These are phyloP conservation scores for Eulacestoma nigropectus DNA, from an alignment of 2,113 vertebrate genomes.

Conservation along the genomic window DNA sequence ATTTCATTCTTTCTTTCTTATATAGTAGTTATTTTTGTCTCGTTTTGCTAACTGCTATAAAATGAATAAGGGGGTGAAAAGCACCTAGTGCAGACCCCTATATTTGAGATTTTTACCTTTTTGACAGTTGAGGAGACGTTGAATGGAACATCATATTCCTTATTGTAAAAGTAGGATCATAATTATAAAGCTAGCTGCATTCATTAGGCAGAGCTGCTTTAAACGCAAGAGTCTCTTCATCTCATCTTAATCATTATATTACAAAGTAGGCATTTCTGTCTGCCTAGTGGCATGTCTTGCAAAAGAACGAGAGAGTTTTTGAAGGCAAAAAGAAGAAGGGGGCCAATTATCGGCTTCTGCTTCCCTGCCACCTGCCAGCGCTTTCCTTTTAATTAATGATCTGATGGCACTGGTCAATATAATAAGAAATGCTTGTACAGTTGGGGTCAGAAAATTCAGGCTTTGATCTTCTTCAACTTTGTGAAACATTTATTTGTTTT, in stretches of 20 bases:
- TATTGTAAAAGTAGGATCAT: slow-evolving; percentile 61
- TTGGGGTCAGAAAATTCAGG: slow-evolving; percentile 85
- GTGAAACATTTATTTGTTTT: slow-evolving; percentile 86
- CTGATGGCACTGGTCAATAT: slow-evolving; percentile 91
- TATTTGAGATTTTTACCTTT: slow-evolving; percentile 58
- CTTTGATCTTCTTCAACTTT: slow-evolving; percentile 83
- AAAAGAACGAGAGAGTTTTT: slow-evolving; percentile 81
- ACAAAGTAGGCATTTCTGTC: slow-evolving; percentile 90
- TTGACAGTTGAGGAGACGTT: slow-evolving; percentile 57
- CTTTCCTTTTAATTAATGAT: slow-evolving; percentile 96
- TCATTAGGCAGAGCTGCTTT: slow-evolving; percentile 78
- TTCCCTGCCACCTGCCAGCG: slow-evolving; percentile 95
- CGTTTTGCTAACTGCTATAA: slow-evolving; percentile 23
- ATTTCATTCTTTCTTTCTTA: slow-evolving; percentile 2
- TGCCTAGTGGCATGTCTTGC: slow-evolving; percentile 94
- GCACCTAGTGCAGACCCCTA: background rate
- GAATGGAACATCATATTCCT: slow-evolving; percentile 63
- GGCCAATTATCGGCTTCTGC: slow-evolving; percentile 92
- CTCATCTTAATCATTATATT: slow-evolving; percentile 96
- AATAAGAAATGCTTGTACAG: slow-evolving; percentile 87
- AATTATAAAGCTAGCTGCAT: slow-evolving; percentile 78
- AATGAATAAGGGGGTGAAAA: slow-evolving; percentile 29
- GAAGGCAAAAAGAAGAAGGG: slow-evolving; percentile 86
- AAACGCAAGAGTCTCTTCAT: slow-evolving; percentile 80
- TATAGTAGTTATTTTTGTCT: background rate